A percentile compares a stretch with the other conserved stretches of the same genome.
Conservation (phyloP, 2,113 vertebrate genomes). For the Pachycephala philippinensis region DNA sequence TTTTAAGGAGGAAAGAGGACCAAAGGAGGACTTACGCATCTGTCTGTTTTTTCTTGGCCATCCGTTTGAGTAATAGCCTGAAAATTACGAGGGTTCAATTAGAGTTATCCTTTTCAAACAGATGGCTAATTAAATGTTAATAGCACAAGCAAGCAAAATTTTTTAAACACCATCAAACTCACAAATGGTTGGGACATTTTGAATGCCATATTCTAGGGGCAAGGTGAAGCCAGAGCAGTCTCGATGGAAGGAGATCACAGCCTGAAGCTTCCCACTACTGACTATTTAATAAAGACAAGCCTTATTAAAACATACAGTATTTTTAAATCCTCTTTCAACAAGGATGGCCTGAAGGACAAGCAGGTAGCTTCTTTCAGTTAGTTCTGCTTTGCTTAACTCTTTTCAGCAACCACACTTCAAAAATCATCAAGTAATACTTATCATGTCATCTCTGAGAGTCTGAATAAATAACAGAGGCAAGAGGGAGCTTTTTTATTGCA, state of each 20-base stretch:
- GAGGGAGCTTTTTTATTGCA: background rate
- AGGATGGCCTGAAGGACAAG: background rate
- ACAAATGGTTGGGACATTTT: background rate
- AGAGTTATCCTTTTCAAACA: background rate
- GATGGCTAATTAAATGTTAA: conserved; percentile 23
- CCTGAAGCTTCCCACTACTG: background rate
- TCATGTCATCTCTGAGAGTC: background rate
- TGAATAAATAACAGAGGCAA: background rate
- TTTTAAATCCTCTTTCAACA: background rate
- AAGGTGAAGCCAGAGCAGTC: background rate
- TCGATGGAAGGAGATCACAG: background rate
- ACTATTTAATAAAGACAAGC: background rate
- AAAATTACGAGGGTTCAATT: background rate
- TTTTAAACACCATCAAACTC: background rate
- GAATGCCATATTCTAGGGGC: background rate
- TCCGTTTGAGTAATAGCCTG: background rate
- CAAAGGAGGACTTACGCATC: background rate
- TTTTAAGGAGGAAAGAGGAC: background rate
- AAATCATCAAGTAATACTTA: background rate
- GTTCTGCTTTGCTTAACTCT: background rate
- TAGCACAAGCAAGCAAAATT: background rate
- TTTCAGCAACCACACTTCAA: background rate
- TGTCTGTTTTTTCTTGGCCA: background rate
- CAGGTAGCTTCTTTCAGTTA: background rate
- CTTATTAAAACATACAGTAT: background rate